Conservation (phyloP, 2,113 vertebrate genomes). For the Sula dactylatra region DNA sequence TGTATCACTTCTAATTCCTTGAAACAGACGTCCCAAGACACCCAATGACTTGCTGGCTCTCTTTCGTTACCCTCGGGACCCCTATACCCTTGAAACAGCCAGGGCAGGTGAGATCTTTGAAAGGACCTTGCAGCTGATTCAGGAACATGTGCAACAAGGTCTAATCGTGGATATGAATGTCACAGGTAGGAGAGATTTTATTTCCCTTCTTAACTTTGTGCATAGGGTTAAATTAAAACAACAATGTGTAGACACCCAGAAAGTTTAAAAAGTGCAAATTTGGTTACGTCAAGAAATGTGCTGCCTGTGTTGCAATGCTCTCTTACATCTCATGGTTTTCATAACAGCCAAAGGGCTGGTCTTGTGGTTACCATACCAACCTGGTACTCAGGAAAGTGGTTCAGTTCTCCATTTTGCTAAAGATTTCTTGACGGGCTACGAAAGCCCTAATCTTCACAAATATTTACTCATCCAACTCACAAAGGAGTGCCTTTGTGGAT, state of each 20-base stretch:
- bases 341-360: neutral
- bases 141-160: conserved; percentile 73
- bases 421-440: neutral
- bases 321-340: neutral
- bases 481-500: neutral
- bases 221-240: fast-evolving
- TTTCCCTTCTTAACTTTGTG: neutral
- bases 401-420: neutral
- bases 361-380: fast-evolving
- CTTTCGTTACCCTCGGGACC: conserved; percentile 74
- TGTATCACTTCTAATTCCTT: neutral
- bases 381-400: neutral
- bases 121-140: conserved; percentile 72
- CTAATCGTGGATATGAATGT: conserved; percentile 69
- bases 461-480: neutral
- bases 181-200: conserved; percentile 52
- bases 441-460: neutral
- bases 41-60: conserved; percentile 75
- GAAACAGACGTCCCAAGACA: conserved; percentile 66
- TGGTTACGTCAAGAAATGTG: neutral
- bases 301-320: neutral
- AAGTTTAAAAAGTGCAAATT: neutral
- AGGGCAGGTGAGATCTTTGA: conserved; percentile 76
- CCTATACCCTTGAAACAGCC: conserved; percentile 71
- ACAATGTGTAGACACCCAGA: neutral